Evolutionary conservation across 2,113 vertebrate species (phyloP), one percentile per base, ranked within the genome.

Genomic region (Caloenas nicobarica): DNA sequence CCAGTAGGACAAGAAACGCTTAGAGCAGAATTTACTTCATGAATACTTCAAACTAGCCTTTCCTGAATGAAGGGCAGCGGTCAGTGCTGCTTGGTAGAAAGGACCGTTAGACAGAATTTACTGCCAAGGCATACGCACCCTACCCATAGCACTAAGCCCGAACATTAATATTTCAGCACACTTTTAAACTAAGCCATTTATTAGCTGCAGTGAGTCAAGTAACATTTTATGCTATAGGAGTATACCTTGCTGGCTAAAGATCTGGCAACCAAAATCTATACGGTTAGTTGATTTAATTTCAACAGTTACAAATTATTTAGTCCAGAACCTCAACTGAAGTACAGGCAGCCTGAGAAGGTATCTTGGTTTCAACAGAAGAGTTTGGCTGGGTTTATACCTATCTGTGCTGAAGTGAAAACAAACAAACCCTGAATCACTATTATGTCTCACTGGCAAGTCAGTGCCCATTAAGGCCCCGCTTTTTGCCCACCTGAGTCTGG

Each of bases 91-190:
- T 46, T 21, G 53, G 71, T 62, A 84, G 65, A 69, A 68, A 91
- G 84, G 81, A 51, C 91, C 23, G 29, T 18, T 42, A 86, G 83
- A 61, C 51, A 60, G 34, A 88, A 89, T 58, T 74, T 28, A 79
- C 4, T 74, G 89, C 83, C 62, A 48, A 91, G 73, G 83, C 57
- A 68, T 14, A 71, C 2, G 29, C 95, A 81, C 9, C 57, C 78
- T 79, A 77, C 23, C 85, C 2, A 4, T 10, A 85, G 69, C 91
- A 91, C 87, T 84, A 94, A 76, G 81, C 51, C 93, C 88, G 51
- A 94, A 90, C 81, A 92, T 92, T 86, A 95, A 92, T 92, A 93
- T 95, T 96, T 92, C 69, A 95, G 53, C 50, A 89, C 25, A 76
- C 69, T 83, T 95, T 90, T 84, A 93, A 94, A 93, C 77, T 36